Evolutionary conservation across 1,140 invertebrate species (phyloP).

Genomic region (Lucilia sericata): DNA sequence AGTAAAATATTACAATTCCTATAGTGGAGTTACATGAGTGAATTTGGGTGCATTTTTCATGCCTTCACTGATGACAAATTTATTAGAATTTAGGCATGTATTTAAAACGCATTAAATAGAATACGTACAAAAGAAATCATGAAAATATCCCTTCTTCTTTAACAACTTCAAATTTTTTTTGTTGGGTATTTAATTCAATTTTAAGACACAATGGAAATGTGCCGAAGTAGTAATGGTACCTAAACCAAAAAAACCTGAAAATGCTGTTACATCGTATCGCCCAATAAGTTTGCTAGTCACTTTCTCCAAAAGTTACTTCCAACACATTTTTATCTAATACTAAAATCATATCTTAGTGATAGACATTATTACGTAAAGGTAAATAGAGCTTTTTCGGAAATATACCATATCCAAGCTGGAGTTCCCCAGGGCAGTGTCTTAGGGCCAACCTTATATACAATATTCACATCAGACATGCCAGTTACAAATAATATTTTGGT

Average conservation of each 20-base stretch:
- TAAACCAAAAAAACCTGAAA: constrained; percentile 28
- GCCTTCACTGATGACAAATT: no score
- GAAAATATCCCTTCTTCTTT: no score
- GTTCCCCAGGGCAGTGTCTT: constrained; percentile 6
- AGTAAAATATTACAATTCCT: no score
- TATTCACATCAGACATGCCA: constrained; percentile 2
- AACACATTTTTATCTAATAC: neutral
- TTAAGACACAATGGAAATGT: constrained; percentile 14
- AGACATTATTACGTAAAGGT: neutral
- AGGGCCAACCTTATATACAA: constrained; percentile 9
- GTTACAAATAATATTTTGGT: neutral
- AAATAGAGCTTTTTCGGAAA: neutral
- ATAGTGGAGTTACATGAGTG: no score
- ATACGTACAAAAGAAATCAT: no score
- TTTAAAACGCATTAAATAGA: no score
- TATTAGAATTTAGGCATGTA: no score
- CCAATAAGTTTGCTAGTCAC: constrained; percentile 35
- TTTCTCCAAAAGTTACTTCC: constrained; percentile 29
- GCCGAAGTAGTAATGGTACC: constrained; percentile 24
- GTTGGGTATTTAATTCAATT: no score
- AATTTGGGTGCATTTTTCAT: no score
- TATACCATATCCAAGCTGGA: neutral
- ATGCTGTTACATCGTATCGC: constrained; percentile 23
- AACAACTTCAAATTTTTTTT: no score
- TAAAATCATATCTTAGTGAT: neutral